Conservation (phyloP, 2,888 invertebrate genomes). For the Baccha elongata region DNA sequence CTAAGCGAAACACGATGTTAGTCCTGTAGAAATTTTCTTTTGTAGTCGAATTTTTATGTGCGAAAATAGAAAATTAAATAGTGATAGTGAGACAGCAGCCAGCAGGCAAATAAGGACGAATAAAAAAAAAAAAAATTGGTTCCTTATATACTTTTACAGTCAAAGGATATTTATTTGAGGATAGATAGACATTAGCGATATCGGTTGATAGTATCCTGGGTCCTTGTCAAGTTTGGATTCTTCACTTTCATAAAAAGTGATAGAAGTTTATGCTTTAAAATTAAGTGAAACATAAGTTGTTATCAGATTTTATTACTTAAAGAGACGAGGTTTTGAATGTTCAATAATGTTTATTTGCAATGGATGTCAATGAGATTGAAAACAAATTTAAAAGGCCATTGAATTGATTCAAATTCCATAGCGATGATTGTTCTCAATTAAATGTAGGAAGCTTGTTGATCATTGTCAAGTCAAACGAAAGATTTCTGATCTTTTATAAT, state of each 20-base stretch:
- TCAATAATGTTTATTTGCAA: too few relatives aligned
- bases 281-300: background rate
- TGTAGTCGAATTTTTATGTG: slow-evolving; percentile 72
- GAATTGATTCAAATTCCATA: too few relatives aligned
- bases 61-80: slow-evolving; percentile 68
- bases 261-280: slow-evolving; percentile 3
- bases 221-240: slow-evolving; percentile 24
- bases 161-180: slow-evolving; percentile 69
- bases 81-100: slow-evolving; percentile 38
- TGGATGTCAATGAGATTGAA: too few relatives aligned
- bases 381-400: too few relatives aligned
- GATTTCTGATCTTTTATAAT: too few relatives aligned
- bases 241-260: background rate
- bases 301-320: slow-evolving; percentile 10
- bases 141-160: slow-evolving; percentile 15
- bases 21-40: slow-evolving; percentile 63
- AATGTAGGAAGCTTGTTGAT: too few relatives aligned
- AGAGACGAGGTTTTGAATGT: background rate
- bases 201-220: slow-evolving; percentile 63
- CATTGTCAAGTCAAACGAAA: too few relatives aligned
- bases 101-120: slow-evolving; percentile 1
- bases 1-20: slow-evolving; percentile 67
- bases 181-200: slow-evolving; percentile 71
- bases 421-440: too few relatives aligned
- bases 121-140: background rate